A percentile compares a stretch with the other conserved stretches of the same genome.
phyloP scores from a whole-genome alignment of 2,888 invertebrate genomes.

The Plemyria rubiginata region DNA sequence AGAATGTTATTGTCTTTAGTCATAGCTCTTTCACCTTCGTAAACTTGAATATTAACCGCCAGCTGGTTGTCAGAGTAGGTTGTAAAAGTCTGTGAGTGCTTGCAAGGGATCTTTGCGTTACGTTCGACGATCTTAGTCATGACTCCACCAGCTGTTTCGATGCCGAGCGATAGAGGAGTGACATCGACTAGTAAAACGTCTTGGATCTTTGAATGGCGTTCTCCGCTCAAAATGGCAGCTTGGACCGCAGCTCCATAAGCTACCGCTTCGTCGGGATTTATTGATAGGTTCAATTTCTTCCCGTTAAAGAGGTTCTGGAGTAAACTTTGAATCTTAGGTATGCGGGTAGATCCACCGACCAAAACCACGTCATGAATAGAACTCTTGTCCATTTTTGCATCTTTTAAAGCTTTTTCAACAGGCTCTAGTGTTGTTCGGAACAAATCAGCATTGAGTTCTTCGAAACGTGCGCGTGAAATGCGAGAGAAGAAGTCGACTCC shows the following conservation, averaged over 20 bases:
- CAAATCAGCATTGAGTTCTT: conserved; percentile 89
- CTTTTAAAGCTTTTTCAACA: conserved; percentile 90
- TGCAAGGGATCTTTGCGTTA: conserved; percentile 89
- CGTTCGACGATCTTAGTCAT: conserved; percentile 91
- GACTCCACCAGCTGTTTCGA: conserved; percentile 92
- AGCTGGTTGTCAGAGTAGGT: conserved; percentile 93
- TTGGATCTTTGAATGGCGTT: conserved; percentile 90
- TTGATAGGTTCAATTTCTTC: conserved; percentile 88
- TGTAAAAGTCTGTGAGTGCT: conserved; percentile 89
- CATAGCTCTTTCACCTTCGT: conserved; percentile 91
- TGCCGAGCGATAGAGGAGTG: conserved; percentile 87
- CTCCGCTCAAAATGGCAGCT: conserved; percentile 88
- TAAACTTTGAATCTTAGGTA: conserved; percentile 91
- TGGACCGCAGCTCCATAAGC: conserved; percentile 91
- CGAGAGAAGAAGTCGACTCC: conserved; percentile 89
- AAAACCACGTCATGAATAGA: conserved; percentile 91
- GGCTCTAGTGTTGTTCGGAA: conserved; percentile 90
- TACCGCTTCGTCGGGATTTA: conserved; percentile 93
- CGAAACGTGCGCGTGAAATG: conserved; percentile 89
- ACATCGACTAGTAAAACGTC: conserved; percentile 86
- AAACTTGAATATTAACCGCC: conserved; percentile 89
- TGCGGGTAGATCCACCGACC: conserved; percentile 92
- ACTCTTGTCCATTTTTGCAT: conserved; percentile 90
- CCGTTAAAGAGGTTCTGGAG: conserved; percentile 90
- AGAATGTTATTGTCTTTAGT: conserved; percentile 90